Evolutionary conservation across 2,888 invertebrate species (phyloP), one percentile per base, ranked within the genome.

Genomic region (Noctua pronuba): DNA sequence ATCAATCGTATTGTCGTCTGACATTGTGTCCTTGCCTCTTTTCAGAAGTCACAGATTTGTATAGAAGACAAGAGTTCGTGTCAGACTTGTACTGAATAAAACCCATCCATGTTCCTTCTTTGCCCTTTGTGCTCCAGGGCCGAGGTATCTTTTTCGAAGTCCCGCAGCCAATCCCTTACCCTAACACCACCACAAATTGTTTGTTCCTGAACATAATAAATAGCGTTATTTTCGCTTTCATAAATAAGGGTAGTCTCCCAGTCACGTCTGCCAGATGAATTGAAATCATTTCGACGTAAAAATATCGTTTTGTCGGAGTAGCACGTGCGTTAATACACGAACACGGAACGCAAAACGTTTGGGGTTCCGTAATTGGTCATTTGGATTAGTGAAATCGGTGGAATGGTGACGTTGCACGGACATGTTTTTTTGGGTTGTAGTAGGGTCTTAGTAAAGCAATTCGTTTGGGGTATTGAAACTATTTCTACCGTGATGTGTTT

Each of bases 261-360:
- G 77, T 73, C 84, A 88, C 82, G 81, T 85, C 73, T 74, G 13
- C 46, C 49, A 79, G 78, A 81, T 75, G 79, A 80, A 88, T 88
- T 73, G 87, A 81, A 83, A 78, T 77, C 75, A 82, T 73, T 73
- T 66, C 60, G 75, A 83, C 76, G 77, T 67, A 72, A 77, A 88
- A 68, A 87, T 87, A 87, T 85, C 81, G 81, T 65, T 75, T 35
- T 78, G 73, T 41, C 41, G 72, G 73, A 64, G 64, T 28, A 46
- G 64, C 77, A 85, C 87, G 85, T 83, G 82, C 87, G 81, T 75
- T 62, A 72, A 83, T 75, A 69, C 62, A n/a, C 65, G 65, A 38
- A 60, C 35, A 24, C 24, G 64, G 46, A 80, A 81, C 70, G 73
- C 76, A 49, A 81, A 75, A 62, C 35, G 28, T 49, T 85, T 82